Conservation (phyloP, 2,888 invertebrate genomes). For the Phasia obesa region DNA sequence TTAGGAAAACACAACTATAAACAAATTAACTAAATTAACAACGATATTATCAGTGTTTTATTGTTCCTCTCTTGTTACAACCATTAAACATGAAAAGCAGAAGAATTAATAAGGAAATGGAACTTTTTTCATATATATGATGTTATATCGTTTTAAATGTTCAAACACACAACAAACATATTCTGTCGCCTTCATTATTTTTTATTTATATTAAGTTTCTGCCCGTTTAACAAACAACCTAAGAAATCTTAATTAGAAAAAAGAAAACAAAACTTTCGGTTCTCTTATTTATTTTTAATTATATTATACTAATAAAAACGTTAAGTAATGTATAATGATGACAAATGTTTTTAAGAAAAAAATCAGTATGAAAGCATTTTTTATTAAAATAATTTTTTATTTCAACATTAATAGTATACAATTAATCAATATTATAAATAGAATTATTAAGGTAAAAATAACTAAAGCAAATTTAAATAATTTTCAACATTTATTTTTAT, state of each 20-base stretch:
- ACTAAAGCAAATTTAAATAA: conserved; percentile 34
- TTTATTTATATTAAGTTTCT: conserved; percentile 37
- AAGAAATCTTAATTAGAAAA: conserved; percentile 31
- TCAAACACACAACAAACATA: conserved; percentile 7
- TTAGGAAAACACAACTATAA: conserved; percentile 52
- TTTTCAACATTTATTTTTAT: conserved; percentile 52
- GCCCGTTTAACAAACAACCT: conserved; percentile 62
- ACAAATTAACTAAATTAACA: conserved; percentile 62
- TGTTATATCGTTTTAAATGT: conserved; percentile 63
- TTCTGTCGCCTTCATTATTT: conserved; percentile 33
- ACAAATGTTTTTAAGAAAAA: conserved; percentile 59
- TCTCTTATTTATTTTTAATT: conserved; percentile 25
- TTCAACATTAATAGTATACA: conserved; percentile 65
- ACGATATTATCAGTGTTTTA: conserved; percentile 69
- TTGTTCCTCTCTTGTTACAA: conserved; percentile 67
- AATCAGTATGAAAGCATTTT: conserved; percentile 68
- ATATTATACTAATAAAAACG: conserved; percentile 35
- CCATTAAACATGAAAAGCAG: conserved; percentile 26
- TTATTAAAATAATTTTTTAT: conserved; percentile 57
- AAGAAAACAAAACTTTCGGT: conserved; percentile 51
- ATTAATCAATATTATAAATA: conserved; percentile 66
- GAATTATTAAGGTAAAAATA: conserved; percentile 66
- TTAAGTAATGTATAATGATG: conserved; percentile 64
- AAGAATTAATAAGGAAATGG: conserved; percentile 36
- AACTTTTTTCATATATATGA: conserved; percentile 58